Percentiles rank a stretch among this genome's conserved stretches.
Conservation (phyloP, 1,140 invertebrate genomes). For the Ceratosolen fusciceps region DNA sequence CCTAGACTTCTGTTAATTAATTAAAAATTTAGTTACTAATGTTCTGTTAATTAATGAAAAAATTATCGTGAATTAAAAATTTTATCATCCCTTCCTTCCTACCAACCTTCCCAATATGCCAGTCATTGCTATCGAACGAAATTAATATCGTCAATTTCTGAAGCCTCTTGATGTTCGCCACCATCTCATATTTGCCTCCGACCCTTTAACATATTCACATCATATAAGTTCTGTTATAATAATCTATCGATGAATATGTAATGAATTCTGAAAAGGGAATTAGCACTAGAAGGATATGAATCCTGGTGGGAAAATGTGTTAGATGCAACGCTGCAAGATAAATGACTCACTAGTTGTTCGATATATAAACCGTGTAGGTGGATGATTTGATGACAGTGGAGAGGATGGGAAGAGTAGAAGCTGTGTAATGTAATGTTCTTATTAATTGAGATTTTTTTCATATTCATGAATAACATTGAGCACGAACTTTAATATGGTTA, state of each 20-base stretch:
- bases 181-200: neutral
- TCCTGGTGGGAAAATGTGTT: neutral
- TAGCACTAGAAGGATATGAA: neutral
- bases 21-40: too few relatives aligned
- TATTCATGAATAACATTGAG: too few relatives aligned
- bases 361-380: neutral
- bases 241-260: constrained; percentile 64
- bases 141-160: constrained; percentile 31
- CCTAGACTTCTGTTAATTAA: too few relatives aligned
- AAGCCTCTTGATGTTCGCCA: neutral
- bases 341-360: neutral
- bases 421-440: too few relatives aligned
- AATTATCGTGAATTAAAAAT: too few relatives aligned
- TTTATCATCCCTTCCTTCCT: too few relatives aligned
- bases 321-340: constrained; percentile 1
- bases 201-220: neutral
- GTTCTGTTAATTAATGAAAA: too few relatives aligned
- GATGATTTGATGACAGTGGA: constrained; percentile 14
- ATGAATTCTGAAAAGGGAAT: constrained; percentile 42
- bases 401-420: constrained; percentile 36
- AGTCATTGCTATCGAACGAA: constrained; percentile 9
- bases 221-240: constrained; percentile 40
- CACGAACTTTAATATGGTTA: too few relatives aligned
- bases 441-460: too few relatives aligned
- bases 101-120: too few relatives aligned